Conservation (phyloP, 2,888 invertebrate genomes). For the Aleiodes testaceus region DNA sequence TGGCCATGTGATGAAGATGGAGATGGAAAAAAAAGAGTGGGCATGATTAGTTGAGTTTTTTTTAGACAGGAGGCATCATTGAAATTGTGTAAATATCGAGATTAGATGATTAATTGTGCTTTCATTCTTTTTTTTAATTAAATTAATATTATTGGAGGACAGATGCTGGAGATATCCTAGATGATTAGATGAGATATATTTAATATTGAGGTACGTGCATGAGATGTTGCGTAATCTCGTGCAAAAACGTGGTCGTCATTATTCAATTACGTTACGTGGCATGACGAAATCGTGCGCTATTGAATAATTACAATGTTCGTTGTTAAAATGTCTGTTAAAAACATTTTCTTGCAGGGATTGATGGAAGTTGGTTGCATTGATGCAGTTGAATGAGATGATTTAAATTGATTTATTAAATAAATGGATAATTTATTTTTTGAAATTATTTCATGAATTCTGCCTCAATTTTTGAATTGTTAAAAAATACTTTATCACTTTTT, state of each 20-base stretch:
- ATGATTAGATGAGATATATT: conserved; percentile 7
- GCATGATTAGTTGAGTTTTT: conserved; percentile 14
- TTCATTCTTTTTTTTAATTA: background rate
- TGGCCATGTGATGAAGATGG: conserved; percentile 18
- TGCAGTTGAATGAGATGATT: background rate
- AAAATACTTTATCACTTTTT: background rate
- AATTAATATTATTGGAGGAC: background rate
- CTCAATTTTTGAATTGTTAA: background rate
- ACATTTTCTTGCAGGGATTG: background rate
- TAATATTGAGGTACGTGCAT: conserved; percentile 25
- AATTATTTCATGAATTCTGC: too few species aligned
- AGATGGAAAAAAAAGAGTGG: conserved; percentile 12
- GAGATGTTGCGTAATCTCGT: conserved; percentile 54
- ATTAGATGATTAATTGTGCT: too few species aligned
- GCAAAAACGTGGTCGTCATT: conserved; percentile 56
- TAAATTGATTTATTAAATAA: too few species aligned
- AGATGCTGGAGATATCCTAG: conserved; percentile 7
- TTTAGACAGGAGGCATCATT: background rate
- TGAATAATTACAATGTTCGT: conserved; percentile 55
- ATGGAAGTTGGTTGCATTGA: background rate
- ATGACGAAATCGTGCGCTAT: conserved; percentile 56
- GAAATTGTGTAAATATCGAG: too few species aligned
- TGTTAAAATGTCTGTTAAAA: conserved; percentile 46
- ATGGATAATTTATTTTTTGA: too few species aligned
- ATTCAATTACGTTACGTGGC: conserved; percentile 56